These are phyloP conservation scores for Diarsia rubi DNA, from an alignment of 2,888 invertebrate species.

Conservation along the genomic window DNA sequence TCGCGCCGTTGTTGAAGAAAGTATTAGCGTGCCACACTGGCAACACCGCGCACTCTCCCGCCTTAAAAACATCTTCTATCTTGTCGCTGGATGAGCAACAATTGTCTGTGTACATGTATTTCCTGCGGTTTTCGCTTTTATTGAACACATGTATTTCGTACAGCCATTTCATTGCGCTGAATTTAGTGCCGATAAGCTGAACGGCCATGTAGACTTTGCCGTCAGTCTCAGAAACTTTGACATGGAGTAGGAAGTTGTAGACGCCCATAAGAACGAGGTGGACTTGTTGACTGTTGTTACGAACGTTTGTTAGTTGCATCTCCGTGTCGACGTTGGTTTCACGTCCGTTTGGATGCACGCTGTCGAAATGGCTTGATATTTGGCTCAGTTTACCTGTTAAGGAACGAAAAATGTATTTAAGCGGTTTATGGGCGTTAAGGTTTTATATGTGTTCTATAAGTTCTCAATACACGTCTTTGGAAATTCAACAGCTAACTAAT, in stretches of 20 bases:
- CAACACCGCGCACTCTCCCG: conserved; percentile 73
- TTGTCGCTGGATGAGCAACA: conserved; percentile 71
- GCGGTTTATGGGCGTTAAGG: background rate
- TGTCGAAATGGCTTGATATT: conserved; percentile 76
- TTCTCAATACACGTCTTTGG: background rate
- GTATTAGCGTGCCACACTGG: conserved; percentile 65
- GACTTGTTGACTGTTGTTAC: conserved; percentile 65
- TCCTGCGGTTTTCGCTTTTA: conserved; percentile 78
- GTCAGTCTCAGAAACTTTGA: conserved; percentile 70
- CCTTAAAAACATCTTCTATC: conserved; percentile 69
- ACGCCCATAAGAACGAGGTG: conserved; percentile 72
- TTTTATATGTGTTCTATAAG: background rate
- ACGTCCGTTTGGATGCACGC: conserved; percentile 72
- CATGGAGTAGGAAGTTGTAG: conserved; percentile 78
- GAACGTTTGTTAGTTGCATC: conserved; percentile 70
- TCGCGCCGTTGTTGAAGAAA: conserved; percentile 45
- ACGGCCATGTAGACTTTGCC: conserved; percentile 75
- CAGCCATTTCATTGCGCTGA: conserved; percentile 80
- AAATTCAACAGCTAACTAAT: background rate
- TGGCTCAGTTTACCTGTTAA: conserved; percentile 79
- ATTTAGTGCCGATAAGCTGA: conserved; percentile 78
- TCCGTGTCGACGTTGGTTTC: conserved; percentile 76
- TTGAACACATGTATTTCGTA: conserved; percentile 84
- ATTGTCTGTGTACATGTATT: conserved; percentile 72
- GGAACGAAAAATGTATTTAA: background rate